Evolutionary conservation across 1,140 invertebrate species (phyloP), one percentile per base, ranked within the genome.

Genomic region (Cataglyphis hispanica): DNA sequence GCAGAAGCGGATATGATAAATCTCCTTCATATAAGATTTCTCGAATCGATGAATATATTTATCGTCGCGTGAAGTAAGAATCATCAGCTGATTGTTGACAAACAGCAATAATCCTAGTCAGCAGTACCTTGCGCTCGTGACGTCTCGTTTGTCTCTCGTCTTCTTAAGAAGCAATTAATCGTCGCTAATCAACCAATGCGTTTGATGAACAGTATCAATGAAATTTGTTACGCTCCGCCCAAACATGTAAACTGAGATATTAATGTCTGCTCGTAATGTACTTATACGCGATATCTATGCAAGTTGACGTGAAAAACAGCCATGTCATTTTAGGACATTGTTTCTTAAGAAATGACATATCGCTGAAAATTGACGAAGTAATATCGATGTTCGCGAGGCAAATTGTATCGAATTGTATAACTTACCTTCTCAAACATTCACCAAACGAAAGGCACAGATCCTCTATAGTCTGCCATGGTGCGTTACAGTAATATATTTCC

Each of bases 251-350:
- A 46, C 34, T 50, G 37, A 43, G 78, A 22, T 60, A 81, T 40
- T 25, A 16, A 10, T 43, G 25, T 72, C 37, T 25, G 64, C 64
- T 81, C 46, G 63, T 43, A 43, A 67, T 40, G n/a, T 72, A 69
- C 77, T 69, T 37, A 43, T 43, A 19, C 77, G 58, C 27, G 34
- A 34, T 70, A 70, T 81, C 50, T n/a, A 60, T 50, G 31, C 56
- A 6, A 76, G 58, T 61, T 69, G 74, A 64, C 85, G 87, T 74
- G 85, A 81, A 90, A 89, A 90, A 80, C 61, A 60, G 88, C 89
- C 72, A 72, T 80, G 85, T 90, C 88, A 90, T 89, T 80, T n/a
- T 61, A 61, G 40, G 58, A 43, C 86, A 56, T 83, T 74, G 89
- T 81, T 81, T 72, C 50, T 13, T 53, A 11, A 11, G 66, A 25